Evolutionary conservation across 2,797 vertebrate genomes (phyloP), one percentile per base, ranked within the genome.

Genomic region (Coranthus polyacanthus): DNA sequence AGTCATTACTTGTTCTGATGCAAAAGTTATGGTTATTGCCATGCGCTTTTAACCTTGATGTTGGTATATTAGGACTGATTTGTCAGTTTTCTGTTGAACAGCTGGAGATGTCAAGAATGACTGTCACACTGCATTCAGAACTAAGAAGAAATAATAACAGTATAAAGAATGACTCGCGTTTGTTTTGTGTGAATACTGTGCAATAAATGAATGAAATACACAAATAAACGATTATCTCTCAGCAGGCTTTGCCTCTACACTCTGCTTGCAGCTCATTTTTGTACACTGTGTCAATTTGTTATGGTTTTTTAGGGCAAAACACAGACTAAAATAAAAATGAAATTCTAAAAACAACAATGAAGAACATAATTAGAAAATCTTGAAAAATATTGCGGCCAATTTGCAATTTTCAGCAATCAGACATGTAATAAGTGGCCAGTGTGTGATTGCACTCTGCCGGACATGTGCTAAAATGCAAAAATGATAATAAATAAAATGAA

Each of bases 1-100:
- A 54, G 69, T 88, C 86, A 86, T 87, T 86, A 87, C 82, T 79
- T 76, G 64, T 76, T 81, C 62, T 75, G 79, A 80, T 86, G 80
- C 55, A 58, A 68, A 83, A 78, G 67, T 82, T 82, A 78, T 75
- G 72, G 71, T 68, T 65, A 83, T 82, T 74, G 53, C 42, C 39
- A 13, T 55, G 68, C 56, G 68, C 63, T 68, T 82, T 78, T 79
- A 73, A 75, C 83, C 68, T 69, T 47, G 46, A 71, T 71, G 71
- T 60, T 46, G 6, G 47, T 51, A 62, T 29, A 64, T 55, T 10
- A 18, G 44, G 54, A 12, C 38, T 58, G 69, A 74, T 80, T 83
- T 85, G 77, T 64, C 36, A 5, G 45, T 58, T 71, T 68, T 45
- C 42, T 53, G 44, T 21, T 43, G 38, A 50, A 57, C 50, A 68